Evolutionary conservation across 2,888 invertebrate species (phyloP), one percentile per base, ranked within the genome.

Genomic region (Rhamnusium bicolor): DNA sequence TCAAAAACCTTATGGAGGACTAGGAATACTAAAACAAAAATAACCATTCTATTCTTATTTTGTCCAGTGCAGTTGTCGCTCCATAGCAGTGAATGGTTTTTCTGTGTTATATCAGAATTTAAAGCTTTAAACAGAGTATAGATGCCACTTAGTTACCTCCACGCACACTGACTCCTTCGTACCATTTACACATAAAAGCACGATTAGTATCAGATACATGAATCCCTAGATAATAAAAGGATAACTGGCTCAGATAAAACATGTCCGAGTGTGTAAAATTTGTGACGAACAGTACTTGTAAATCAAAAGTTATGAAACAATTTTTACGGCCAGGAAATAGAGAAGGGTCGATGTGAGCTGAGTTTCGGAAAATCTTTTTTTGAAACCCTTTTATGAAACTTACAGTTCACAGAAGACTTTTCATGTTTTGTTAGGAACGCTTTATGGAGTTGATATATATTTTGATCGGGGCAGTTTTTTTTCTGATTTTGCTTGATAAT

Each of bases 141-240:
- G 24, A 24, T 24, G 24, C 24, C 24, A 24, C 24, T 24, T 24
- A 4, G 6, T 24, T 24, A 24, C 24, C 24, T 12, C 40, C 61
- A 61, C 40, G 61, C 7, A 32, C 61, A 61, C 61, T 61, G 14
- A 61, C 61, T 6, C 61, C 29, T 61, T 61, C 61, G 29, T 61
- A 40, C 61, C 61, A 61, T 40, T 32, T 32, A 40, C 61, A 61
- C 61, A 32, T 61, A 40, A 40, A 61, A 40, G 40, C 40, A 61
- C 32, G 61, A 32, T 61, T 61, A 40, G 12, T 29, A 32, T 61
- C 61, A 5, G 40, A 12, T 18, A 51, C 10, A 8, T 51, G 51
- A 10, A 51, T 51, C 16, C 61, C 40, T 40, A 61, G 32, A 18
- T 61, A 32, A 16, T 61, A 61, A 61, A 32, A 29, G 16, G 40